phyloP scores from a whole-genome alignment of 2,113 vertebrate genomes.

The Tringa solitaria region DNA sequence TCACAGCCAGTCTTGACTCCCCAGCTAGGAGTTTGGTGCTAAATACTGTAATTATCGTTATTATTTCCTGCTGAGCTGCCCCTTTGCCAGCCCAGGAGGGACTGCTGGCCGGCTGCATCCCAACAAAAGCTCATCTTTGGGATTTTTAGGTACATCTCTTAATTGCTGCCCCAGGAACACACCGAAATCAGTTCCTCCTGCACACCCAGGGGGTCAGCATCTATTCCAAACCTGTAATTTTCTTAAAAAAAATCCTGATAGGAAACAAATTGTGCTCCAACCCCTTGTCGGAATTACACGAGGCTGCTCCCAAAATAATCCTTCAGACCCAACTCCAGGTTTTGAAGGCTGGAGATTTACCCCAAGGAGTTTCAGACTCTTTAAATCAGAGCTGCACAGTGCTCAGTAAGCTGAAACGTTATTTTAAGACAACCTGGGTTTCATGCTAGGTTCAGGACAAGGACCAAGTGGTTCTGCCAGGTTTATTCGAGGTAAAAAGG shows the following conservation, averaged over 20 bases:
- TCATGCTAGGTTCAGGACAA: not conserved
- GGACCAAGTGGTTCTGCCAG: fast-evolving
- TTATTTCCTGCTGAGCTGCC: not conserved
- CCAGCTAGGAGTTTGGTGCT: not conserved
- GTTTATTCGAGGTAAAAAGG: not conserved
- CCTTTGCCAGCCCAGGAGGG: not conserved
- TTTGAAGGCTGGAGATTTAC: not conserved
- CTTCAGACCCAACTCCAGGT: not conserved
- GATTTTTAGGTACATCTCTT: not conserved
- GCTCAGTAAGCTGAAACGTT: not conserved
- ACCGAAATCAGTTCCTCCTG: fast-evolving
- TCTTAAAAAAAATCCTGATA: not conserved
- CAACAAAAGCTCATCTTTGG: not conserved
- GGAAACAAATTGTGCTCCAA: not conserved
- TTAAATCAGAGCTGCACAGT: not conserved
- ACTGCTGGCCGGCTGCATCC: not conserved
- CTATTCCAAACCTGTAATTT: not conserved
- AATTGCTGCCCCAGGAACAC: not conserved
- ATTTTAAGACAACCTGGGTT: not conserved
- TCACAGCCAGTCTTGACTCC: not conserved
- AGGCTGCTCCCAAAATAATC: not conserved
- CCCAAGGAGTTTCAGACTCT: not conserved
- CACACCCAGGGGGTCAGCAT: not conserved
- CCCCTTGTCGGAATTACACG: fast-evolving
- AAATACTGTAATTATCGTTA: not conserved